Evolutionary conservation across 2,797 vertebrate genomes (phyloP).

Genomic region (Coregonus sp.): DNA sequence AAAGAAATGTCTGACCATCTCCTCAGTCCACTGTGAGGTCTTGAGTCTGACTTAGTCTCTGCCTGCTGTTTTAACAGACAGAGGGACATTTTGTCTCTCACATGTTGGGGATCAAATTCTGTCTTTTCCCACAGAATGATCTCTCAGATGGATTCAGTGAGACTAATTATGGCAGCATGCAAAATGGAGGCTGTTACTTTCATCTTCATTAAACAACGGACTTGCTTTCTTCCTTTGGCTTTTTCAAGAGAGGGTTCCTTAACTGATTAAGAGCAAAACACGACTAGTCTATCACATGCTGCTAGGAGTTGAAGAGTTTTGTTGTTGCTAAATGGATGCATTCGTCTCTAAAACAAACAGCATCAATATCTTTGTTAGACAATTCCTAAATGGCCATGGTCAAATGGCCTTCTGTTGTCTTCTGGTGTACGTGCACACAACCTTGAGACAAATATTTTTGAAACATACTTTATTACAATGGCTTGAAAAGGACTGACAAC

Average conservation of each 20-base stretch:
- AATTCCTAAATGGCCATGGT: background rate
- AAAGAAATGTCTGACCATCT: background rate
- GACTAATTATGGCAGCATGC: conserved; percentile 76
- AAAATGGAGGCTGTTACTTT: conserved; percentile 75
- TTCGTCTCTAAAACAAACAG: background rate
- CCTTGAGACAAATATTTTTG: background rate
- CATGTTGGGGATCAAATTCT: conserved; percentile 71
- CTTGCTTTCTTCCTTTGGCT: conserved; percentile 63
- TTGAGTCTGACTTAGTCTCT: conserved; percentile 27
- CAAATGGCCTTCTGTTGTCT: background rate
- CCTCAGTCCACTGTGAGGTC: background rate
- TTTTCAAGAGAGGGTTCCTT: conserved; percentile 49
- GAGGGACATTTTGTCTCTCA: conserved; percentile 59
- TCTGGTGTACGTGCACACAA: background rate
- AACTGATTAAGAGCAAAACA: conserved; percentile 57
- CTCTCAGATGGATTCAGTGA: conserved; percentile 70
- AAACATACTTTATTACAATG: too few species aligned
- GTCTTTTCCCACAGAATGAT: conserved; percentile 63
- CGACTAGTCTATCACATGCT: conserved; percentile 53
- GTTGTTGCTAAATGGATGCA: background rate
- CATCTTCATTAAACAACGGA: conserved; percentile 76
- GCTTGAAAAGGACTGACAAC: too few species aligned
- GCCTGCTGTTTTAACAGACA: conserved; percentile 62
- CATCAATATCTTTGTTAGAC: background rate
- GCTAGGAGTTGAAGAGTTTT: conserved; percentile 29